phyloP scores from a whole-genome alignment of 2,797 vertebrate genomes.

The Tokudaia muenninki region DNA sequence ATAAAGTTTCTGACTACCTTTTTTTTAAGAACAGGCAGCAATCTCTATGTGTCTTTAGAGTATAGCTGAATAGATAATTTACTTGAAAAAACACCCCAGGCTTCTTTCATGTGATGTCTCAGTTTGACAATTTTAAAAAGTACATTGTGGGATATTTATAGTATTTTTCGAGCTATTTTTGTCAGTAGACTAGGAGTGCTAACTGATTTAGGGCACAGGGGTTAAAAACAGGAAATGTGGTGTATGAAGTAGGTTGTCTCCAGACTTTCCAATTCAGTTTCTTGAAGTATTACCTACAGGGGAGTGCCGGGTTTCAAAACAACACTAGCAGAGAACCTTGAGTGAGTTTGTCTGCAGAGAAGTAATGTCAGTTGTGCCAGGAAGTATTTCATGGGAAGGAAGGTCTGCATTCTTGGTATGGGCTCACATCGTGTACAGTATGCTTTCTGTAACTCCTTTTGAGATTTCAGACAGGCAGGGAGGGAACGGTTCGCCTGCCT shows the following conservation, averaged over 20 bases:
- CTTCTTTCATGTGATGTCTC: constrained; percentile 83
- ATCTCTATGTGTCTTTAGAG: constrained; percentile 46
- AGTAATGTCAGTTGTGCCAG: constrained; percentile 85
- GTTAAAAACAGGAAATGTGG: constrained; percentile 92
- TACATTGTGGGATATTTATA: constrained; percentile 89
- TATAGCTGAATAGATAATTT: constrained; percentile 65
- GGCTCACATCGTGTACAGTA: constrained; percentile 62
- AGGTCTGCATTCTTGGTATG: constrained; percentile 74
- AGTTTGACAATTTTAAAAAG: constrained; percentile 83
- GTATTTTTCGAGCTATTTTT: constrained; percentile 89
- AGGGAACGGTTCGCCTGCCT: constrained; percentile 32
- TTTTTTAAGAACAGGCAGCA: neutral
- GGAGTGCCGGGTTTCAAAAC: constrained; percentile 85
- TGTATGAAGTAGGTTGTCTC: constrained; percentile 89
- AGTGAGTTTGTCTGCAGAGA: constrained; percentile 80
- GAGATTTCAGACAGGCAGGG: neutral
- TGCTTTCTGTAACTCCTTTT: constrained; percentile 65
- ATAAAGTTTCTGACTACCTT: constrained; percentile 7
- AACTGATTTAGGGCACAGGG: constrained; percentile 87
- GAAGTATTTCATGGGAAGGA: constrained; percentile 85
- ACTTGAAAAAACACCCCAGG: constrained; percentile 69
- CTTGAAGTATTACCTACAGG: constrained; percentile 83
- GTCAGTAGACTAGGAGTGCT: constrained; percentile 85
- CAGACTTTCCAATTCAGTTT: constrained; percentile 90
- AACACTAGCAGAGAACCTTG: constrained; percentile 84